Evolutionary conservation across 2,888 invertebrate genomes (phyloP), one percentile per base, ranked within the genome.

Genomic region (Melieria crassipennis): DNA sequence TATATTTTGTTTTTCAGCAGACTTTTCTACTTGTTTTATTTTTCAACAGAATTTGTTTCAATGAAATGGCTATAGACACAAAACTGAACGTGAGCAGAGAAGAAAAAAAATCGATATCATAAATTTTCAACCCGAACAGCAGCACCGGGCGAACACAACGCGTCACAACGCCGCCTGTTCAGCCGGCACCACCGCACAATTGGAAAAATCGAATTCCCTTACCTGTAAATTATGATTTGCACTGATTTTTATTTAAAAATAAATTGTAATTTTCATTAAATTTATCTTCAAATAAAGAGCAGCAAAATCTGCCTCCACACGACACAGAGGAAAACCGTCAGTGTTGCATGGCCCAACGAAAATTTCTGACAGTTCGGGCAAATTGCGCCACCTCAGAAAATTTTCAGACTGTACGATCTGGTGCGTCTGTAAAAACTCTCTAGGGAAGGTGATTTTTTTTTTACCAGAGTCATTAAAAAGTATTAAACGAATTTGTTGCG

Each of bases 281-380:
- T 82, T 83, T 79, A 84, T 83, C 79, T 83, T 84, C 81, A 84
- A 84, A 84, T 84, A 83, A 84, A 84, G 77, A 82, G 78, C 82
- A 84, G 84, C 81, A 84, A 84, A 83, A 83, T 81, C 83, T 73
- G 52, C 56, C 70, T 65, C 64, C 71, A 63, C 63, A 48, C 57
- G 43, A 72, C 65, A 30, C 52, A 62, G 70, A 71, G 70, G 71
- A 75, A 92, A 48, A 95, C 87, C 47, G 56, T 62, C 61, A 11
- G 61, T 56, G 43, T 62, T 56, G 42, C 7, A 85, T 84, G 47
- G 87, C 86, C 92, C 94, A 95, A 78, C 30, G 30, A 30, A 30
- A 58, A 50, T 30, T 30, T 48, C 13, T 57, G 30, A 30, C 30
- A 30, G 30, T 30, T 30, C 30, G 30, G 30, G 30, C 30, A 30